These are phyloP conservation scores for Carollia perspicillata DNA, from an alignment of 2,113 vertebrate genomes.

Conservation along the genomic window DNA sequence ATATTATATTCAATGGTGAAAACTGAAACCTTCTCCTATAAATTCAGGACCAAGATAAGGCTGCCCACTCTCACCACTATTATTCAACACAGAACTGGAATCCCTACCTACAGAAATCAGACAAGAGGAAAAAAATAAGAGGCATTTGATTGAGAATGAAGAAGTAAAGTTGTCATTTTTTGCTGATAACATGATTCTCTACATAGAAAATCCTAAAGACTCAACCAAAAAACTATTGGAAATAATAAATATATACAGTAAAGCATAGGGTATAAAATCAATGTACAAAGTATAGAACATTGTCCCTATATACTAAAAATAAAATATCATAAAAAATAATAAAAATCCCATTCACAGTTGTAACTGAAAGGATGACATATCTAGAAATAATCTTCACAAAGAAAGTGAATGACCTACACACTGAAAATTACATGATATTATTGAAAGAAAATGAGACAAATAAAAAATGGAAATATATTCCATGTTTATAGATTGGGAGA, in stretches of 20 bases:
- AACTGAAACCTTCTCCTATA: background rate
- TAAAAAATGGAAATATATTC: background rate
- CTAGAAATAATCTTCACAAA: background rate
- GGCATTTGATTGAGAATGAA: background rate
- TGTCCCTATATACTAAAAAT: background rate
- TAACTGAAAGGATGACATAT: background rate
- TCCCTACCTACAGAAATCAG: background rate
- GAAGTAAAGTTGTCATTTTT: background rate
- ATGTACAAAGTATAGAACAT: background rate
- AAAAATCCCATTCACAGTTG: background rate
- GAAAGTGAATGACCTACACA: background rate
- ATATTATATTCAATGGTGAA: background rate
- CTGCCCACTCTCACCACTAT: background rate
- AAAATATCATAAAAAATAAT: background rate
- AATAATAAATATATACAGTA: background rate
- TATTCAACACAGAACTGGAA: background rate
- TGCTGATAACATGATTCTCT: background rate
- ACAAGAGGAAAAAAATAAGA: background rate
- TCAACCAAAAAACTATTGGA: background rate
- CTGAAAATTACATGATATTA: background rate
- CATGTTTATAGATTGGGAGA: background rate
- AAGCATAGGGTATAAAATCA: background rate
- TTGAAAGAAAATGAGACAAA: background rate
- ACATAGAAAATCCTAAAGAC: background rate
- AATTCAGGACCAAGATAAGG: background rate